A percentile compares a stretch with the other conserved stretches of the same genome.
Evolutionary conservation across 2,113 vertebrate genomes (phyloP).

Genomic region (Stegastes partitus): DNA sequence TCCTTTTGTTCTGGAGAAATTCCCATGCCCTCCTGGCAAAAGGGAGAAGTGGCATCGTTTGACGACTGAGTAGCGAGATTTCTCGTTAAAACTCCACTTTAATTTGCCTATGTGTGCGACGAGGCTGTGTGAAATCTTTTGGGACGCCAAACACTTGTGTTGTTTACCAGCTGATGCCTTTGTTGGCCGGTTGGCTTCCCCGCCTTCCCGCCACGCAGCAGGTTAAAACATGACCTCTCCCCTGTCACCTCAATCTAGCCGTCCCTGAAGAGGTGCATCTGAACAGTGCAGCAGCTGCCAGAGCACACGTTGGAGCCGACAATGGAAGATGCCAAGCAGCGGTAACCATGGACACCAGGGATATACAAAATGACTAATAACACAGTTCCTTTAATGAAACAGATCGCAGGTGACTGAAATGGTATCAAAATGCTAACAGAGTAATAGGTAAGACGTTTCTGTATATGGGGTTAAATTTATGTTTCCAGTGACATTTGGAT

Average conservation of each 20-base stretch:
- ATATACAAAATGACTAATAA: constrained; percentile 8
- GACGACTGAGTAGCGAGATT: constrained; percentile 64
- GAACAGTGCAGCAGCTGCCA: constrained; percentile 41
- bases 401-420: background rate
- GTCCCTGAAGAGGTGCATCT: constrained; percentile 55
- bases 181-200: constrained; percentile 45
- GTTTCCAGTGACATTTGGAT: background rate
- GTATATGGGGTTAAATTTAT: background rate
- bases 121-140: constrained; percentile 61
- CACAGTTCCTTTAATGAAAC: background rate
- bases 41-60: constrained; percentile 63
- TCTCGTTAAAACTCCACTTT: constrained; percentile 75
- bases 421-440: background rate
- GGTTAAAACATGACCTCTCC: constrained; percentile 67
- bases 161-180: constrained; percentile 72
- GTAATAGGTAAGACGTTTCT: background rate
- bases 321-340: background rate
- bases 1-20: constrained; percentile 74
- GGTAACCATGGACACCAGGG: constrained; percentile 22
- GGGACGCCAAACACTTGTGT: constrained; percentile 72
- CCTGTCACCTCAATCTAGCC: constrained; percentile 34
- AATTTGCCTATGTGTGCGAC: constrained; percentile 72
- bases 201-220: constrained; percentile 41
- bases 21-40: constrained; percentile 74
- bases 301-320: constrained; percentile 12